Percentiles rank a stretch among this genome's conserved stretches.
Evolutionary conservation across 2,888 invertebrate genomes (phyloP).

Genomic region (Steinernema carpocapsae): DNA sequence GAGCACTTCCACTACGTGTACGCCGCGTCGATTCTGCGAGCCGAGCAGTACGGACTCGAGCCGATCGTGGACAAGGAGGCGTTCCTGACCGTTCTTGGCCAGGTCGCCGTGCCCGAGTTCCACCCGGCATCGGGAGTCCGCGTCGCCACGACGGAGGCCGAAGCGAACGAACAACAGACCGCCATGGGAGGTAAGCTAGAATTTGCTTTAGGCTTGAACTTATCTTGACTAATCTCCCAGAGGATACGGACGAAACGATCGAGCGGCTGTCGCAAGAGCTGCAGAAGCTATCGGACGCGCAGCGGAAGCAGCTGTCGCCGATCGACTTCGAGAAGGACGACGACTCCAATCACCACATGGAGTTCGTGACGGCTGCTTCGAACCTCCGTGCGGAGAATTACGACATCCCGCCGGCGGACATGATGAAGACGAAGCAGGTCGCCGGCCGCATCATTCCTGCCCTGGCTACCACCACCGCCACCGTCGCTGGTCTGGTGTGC

Average conservation of each 20-base stretch:
- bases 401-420: conserved; percentile 89
- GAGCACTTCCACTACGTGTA: conserved; percentile 86
- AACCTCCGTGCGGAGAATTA: conserved; percentile 96
- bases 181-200: background rate
- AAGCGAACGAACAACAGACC: conserved; percentile 74
- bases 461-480: conserved; percentile 97
- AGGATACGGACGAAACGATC: background rate
- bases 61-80: conserved; percentile 78
- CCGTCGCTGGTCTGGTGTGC: conserved; percentile 82
- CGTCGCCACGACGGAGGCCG: conserved; percentile 94
- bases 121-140: conserved; percentile 89
- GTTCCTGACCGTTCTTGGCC: conserved; percentile 39
- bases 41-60: conserved; percentile 75
- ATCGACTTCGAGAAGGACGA: conserved; percentile 99
- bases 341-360: conserved; percentile 96
- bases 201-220: no score
- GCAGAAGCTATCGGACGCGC: background rate
- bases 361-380: conserved; percentile 96
- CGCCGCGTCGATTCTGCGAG: conserved; percentile 87
- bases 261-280: background rate
- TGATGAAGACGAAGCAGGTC: conserved; percentile 84
- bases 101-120: conserved; percentile 77
- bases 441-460: conserved; percentile 99
- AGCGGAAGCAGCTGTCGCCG: conserved; percentile 75
- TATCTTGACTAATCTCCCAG: no score